Percentiles rank a stretch among this genome's conserved stretches.
Conservation (phyloP, 2,113 vertebrate genomes). For the Hippocampus mohnikei region DNA sequence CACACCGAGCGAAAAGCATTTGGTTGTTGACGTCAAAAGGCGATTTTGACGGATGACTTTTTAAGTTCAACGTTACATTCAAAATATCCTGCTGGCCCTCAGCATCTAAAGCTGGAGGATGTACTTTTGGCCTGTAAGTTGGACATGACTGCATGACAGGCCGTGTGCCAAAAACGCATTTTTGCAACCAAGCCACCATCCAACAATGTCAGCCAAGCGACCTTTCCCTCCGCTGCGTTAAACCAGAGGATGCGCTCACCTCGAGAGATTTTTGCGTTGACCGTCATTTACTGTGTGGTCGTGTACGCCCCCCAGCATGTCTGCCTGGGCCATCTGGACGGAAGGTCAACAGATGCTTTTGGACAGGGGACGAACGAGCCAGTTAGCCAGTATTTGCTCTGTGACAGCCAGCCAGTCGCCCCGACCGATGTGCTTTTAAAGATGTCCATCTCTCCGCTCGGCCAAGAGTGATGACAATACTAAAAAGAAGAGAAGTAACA, state of each 20-base stretch:
- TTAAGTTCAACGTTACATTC: too few species aligned
- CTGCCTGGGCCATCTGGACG: conserved; percentile 19
- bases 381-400: not conserved
- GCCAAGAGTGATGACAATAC: not conserved
- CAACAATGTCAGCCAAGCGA: conserved; percentile 11
- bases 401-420: conserved; percentile 17
- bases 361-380: not conserved
- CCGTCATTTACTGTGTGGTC: not conserved
- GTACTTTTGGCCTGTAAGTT: not conserved
- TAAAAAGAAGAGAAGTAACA: conserved; percentile 26
- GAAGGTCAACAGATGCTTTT: conserved; percentile 15
- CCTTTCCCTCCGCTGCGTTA: conserved; percentile 4
- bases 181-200: conserved; percentile 3
- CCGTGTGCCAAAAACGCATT: not conserved
- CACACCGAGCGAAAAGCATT: too few species aligned
- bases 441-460: conserved; percentile 8
- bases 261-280: conserved; percentile 5
- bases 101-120: not conserved
- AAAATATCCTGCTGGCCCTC: not conserved
- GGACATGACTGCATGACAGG: not conserved
- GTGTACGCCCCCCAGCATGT: not conserved
- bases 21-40: too few species aligned
- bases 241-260: not conserved
- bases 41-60: too few species aligned
- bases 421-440: not conserved